Evolutionary conservation across 2,888 invertebrate species (phyloP), one percentile per base, ranked within the genome.

Genomic region (Glaucopsyche alexis): DNA sequence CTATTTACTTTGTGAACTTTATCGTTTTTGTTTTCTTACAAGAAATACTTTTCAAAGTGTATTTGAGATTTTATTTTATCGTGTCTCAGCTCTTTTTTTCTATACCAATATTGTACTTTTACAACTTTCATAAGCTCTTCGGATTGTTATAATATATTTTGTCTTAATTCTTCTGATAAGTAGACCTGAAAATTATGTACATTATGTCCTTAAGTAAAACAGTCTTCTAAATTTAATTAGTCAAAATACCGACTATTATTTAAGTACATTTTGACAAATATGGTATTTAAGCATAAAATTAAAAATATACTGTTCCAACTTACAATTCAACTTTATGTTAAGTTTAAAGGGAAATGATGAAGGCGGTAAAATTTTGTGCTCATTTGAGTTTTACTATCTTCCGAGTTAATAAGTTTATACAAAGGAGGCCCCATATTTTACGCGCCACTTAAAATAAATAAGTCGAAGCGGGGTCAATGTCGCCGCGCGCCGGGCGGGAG

Each of bases 401-500:
- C 49, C 49, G 69, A 69, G 69, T 69, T 69, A 69, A 69, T 69
- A 69, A 69, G 69, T 47, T 69, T 69, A 69, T 69, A 69, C 47
- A 69, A 49, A 69, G 45, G 69, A 69, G 49, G 47, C 69, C 49
- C 69, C 49, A 52, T 60, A 55, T 72, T 72, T 52, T 29, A 67
- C 38, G 45, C 49, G 50, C 52, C 71, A 72, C 67, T 74, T 74
- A 74, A 73, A 73, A 50, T 74, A 73, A 72, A 76, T 75, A 77
- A 75, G 75, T 76, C 73, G 75, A 75, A 76, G 77, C 79, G 84
- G 87, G 88, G 88, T 89, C 87, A 84, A 83, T 85, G 85, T 82
- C 87, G 82, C 83, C 84, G 84, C 82, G 82, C 84, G 82, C 81
- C 82, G 82, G 85, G 82, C 81, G 80, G 82, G 82, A 87, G 89